Evolutionary conservation across 37 sponge, comb jelly and placozoan species (phyloP).

Genomic region (Aphrocallistes beatrix): DNA sequence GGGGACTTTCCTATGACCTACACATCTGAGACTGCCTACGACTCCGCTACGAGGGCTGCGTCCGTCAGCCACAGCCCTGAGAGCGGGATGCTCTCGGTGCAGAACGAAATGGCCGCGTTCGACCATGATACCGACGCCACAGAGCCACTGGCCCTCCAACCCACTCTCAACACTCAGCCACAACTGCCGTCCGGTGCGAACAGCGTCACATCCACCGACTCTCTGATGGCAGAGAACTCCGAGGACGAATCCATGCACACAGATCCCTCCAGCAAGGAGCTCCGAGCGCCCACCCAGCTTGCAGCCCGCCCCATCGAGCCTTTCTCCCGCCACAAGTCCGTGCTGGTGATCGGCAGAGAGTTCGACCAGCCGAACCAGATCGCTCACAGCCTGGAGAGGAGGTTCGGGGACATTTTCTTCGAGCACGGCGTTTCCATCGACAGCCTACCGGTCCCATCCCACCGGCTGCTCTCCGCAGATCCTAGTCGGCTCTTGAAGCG

Average conservation of each 20-base stretch:
- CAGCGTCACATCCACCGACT: not conserved
- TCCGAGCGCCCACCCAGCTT: not conserved
- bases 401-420: constrained; percentile 41
- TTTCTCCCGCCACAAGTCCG: constrained; percentile 30
- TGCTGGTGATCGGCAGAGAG: constrained; percentile 74
- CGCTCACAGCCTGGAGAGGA: constrained; percentile 28
- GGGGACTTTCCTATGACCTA: not conserved
- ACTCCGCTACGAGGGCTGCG: not conserved
- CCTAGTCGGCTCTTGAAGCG: not conserved
- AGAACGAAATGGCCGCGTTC: not conserved
- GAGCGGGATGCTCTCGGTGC: too few relatives aligned
- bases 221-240: not conserved
- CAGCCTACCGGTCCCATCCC: constrained; percentile 28
- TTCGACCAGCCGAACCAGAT: constrained; percentile 57
- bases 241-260: not conserved
- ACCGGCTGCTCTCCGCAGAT: not conserved
- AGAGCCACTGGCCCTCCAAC: not conserved
- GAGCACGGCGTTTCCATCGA: constrained; percentile 36
- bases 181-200: not conserved
- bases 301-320: not conserved
- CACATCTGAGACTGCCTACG: not conserved
- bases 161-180: not conserved
- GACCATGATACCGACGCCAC: not conserved
- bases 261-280: not conserved
- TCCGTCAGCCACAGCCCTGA: not conserved